These are phyloP conservation scores for Apteryx owenii DNA, from an alignment of 2,113 vertebrate species.

Conservation along the genomic window DNA sequence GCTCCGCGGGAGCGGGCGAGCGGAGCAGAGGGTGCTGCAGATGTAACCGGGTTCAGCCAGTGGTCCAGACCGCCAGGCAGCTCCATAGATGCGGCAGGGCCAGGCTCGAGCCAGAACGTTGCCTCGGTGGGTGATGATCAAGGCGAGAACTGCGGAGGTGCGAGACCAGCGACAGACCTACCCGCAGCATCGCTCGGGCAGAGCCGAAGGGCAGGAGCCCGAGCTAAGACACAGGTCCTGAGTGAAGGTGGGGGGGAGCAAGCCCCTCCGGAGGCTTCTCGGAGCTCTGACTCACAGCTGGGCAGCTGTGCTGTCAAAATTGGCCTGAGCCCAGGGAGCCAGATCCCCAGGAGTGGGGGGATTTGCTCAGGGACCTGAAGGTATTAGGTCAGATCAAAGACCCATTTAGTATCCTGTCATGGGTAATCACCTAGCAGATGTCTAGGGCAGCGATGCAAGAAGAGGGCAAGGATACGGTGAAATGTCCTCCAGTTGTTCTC, in stretches of 20 bases:
- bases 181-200: no score
- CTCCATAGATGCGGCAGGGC: neutral
- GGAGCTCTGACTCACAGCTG: neutral
- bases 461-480: neutral
- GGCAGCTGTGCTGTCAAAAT: neutral
- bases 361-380: neutral
- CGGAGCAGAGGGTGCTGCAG: rapidly evolving
- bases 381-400: neutral
- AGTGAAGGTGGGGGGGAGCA: neutral
- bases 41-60: no score
- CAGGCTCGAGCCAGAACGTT: rapidly evolving
- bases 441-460: neutral
- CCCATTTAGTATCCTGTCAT: neutral
- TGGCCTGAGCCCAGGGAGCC: neutral
- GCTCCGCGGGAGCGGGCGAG: rapidly evolving
- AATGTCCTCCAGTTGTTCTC: neutral
- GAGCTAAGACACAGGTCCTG: neutral
- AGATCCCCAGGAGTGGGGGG: neutral
- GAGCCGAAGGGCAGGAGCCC: no score
- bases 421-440: neutral
- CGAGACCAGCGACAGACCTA: neutral
- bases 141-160: rapidly evolving
- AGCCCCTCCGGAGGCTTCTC: neutral
- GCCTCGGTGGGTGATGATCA: neutral
- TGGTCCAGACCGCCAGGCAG: no score